These are phyloP conservation scores for Ceryle rudis DNA, from an alignment of 2,797 vertebrate species.

Conservation along the genomic window DNA sequence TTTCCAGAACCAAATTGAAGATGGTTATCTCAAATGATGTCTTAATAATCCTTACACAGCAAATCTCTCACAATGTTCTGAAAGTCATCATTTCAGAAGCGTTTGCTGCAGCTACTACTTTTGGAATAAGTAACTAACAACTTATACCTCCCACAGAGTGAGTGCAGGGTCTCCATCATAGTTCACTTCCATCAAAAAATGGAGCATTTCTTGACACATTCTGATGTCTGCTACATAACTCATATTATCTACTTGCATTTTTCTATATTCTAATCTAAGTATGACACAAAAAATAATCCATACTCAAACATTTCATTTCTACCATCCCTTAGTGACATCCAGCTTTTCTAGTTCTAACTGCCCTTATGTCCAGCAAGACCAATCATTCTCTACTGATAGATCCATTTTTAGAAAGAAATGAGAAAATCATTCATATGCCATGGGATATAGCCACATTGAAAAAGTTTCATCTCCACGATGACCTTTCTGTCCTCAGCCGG, in stretches of 20 bases:
- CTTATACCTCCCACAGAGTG: not conserved
- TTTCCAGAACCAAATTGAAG: slow-evolving; percentile 11
- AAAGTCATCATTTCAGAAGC: not conserved
- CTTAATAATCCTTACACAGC: slow-evolving; percentile 1
- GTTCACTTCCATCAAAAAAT: not conserved
- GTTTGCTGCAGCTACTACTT: not conserved
- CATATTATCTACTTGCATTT: not conserved
- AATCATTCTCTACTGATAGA: slow-evolving; percentile 40
- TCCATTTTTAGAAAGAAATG: slow-evolving; percentile 34
- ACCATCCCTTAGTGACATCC: not conserved
- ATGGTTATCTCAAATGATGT: slow-evolving; percentile 16
- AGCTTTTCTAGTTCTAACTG: slow-evolving; percentile 36
- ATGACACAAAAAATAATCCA: slow-evolving; percentile 25
- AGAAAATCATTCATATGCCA: slow-evolving; percentile 21
- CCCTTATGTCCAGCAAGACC: slow-evolving; percentile 35
- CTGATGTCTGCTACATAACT: slow-evolving; percentile 1
- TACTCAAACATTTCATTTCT: slow-evolving; percentile 42
- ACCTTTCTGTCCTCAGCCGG: not conserved
- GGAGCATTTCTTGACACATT: not conserved
- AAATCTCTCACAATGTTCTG: not conserved
- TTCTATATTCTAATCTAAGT: slow-evolving; percentile 37
- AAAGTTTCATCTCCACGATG: not conserved
- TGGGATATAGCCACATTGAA: not conserved
- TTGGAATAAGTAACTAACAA: not conserved
- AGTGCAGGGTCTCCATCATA: not conserved